Evolutionary conservation across 2,888 invertebrate species (phyloP), one percentile per base, ranked within the genome.

Genomic region (Harmothoe impar): DNA sequence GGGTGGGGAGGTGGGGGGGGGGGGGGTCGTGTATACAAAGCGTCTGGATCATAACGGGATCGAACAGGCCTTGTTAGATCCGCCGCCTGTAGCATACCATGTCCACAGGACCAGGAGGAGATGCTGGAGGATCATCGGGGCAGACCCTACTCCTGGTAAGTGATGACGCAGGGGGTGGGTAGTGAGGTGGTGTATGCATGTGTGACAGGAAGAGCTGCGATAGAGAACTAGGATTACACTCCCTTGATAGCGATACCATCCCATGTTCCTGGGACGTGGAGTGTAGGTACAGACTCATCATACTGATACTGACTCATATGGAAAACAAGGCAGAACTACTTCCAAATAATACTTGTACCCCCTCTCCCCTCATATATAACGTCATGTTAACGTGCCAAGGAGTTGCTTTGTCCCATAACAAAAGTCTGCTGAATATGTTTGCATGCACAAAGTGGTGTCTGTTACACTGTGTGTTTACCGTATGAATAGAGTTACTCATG

Each of bases 11-110:
- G n/a, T n/a, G n/a, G n/a, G 25, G 29, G 15, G 1, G 72, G 72
- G 29, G 72, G 31, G 5, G 20, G 29, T 29, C 1, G 25, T 29
- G 72, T 72, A 72, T 72, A 29, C 31, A 72, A 72, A 72, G 72
- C 72, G 31, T 29, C 31, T 15, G 72, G 72, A 29, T 72, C 72
- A 72, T 25, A 72, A 72, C 25, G 72, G 72, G 72, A 72, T 72
- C 72, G 29, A 72, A 12, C 3, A 15, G 29, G 72, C 62, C 62
- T 62, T n/a, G 62, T n/a, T 62, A 15, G 62, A 62, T 62, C 62
- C 12, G 20, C 23, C 62, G 62, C 62, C n/a, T n/a, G 1, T 20
- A 3, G 62, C 62, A 62, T 15, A 15, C 62, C 62, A 62, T 62
- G 23, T 62, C n/a, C 10, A 62, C 3, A n/a, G n/a, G n/a, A 12